phyloP scores from a whole-genome alignment of 2,888 invertebrate genomes.

The Schizaphis graminum region DNA sequence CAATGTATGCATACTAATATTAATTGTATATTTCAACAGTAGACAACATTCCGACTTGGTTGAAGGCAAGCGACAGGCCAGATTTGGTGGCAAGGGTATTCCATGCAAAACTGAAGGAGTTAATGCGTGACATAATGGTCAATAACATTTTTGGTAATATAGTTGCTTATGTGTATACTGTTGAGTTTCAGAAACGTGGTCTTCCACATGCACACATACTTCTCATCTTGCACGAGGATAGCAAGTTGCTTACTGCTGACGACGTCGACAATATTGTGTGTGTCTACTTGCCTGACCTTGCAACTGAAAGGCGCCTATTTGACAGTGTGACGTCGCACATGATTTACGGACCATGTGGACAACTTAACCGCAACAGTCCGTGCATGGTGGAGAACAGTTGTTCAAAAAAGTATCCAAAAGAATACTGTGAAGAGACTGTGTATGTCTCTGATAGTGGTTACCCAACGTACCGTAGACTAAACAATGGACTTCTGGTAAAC shows the following conservation, averaged over 20 bases:
- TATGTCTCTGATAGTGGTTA: conserved; percentile 30
- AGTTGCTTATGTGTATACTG: too few relatives aligned
- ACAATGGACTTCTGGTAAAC: background rate
- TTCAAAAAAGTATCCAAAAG: conserved; percentile 57
- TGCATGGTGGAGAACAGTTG: conserved; percentile 53
- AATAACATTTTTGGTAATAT: too few relatives aligned
- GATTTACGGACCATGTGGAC: conserved; percentile 66
- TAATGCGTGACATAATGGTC: too few relatives aligned
- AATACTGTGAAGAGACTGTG: conserved; percentile 45
- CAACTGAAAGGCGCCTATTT: background rate
- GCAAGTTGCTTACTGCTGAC: conserved; percentile 49
- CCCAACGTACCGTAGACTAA: background rate
- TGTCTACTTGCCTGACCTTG: conserved; percentile 55
- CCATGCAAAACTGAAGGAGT: too few relatives aligned
- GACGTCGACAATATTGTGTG: background rate
- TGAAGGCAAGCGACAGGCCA: too few relatives aligned
- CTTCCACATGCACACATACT: too few relatives aligned
- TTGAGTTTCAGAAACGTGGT: too few relatives aligned
- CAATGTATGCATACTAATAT: too few relatives aligned
- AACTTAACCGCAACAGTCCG: too few relatives aligned
- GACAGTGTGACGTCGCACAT: conserved; percentile 40
- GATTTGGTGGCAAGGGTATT: too few relatives aligned
- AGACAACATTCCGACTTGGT: too few relatives aligned
- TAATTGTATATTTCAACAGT: too few relatives aligned
- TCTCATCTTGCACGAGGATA: conserved; percentile 42